These are phyloP conservation scores for Diadema setosum DNA, from an alignment of 35 echinoderm and acorn worm species.

Conservation along the genomic window DNA sequence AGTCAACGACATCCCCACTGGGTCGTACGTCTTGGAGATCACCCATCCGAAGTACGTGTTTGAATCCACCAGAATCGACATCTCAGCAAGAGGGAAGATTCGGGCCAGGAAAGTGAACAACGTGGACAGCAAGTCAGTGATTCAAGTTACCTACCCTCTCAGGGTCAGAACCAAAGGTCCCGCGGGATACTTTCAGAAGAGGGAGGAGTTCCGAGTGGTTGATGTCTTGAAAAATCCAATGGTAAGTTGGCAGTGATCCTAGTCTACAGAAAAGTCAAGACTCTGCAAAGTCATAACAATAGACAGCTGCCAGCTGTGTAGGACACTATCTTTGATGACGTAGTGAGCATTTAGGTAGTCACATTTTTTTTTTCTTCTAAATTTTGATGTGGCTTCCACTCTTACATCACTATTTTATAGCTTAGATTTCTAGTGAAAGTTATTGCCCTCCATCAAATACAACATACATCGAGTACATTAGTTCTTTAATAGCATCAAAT, in stretches of 20 bases:
- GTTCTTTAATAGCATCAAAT: too few relatives aligned
- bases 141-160: constrained; percentile 59
- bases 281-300: too few relatives aligned
- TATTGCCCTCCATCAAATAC: too few relatives aligned
- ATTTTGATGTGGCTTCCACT: too few relatives aligned
- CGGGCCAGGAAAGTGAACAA: constrained; percentile 85
- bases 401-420: too few relatives aligned
- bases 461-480: too few relatives aligned
- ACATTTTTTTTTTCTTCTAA: too few relatives aligned
- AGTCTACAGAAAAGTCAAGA: too few relatives aligned
- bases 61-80: constrained; percentile 89
- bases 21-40: constrained; percentile 88
- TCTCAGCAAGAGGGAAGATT: constrained; percentile 91
- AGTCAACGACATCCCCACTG: constrained; percentile 67
- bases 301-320: too few relatives aligned
- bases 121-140: constrained; percentile 68
- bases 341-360: too few relatives aligned
- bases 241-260: constrained; percentile 89
- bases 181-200: constrained; percentile 82
- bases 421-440: too few relatives aligned
- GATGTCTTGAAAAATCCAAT: constrained; percentile 98
- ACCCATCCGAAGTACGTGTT: constrained; percentile 82
- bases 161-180: constrained; percentile 64
- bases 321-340: too few relatives aligned
- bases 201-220: constrained; percentile 84